Evolutionary conservation across 1,140 invertebrate species (phyloP), one percentile per base, ranked within the genome.

Genomic region (Lerema accius): DNA sequence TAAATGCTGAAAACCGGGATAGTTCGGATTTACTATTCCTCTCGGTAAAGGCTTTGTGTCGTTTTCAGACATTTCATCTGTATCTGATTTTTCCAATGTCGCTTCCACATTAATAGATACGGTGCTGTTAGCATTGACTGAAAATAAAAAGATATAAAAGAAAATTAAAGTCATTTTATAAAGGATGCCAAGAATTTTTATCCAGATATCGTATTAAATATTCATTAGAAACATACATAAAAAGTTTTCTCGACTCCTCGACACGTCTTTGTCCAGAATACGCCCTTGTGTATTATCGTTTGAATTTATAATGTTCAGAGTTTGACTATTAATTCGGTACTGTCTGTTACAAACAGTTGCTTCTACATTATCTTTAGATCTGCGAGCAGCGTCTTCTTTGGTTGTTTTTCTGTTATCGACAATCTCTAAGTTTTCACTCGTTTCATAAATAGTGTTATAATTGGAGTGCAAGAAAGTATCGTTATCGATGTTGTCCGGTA

Each of bases 1-100:
- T 66, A 93, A 85, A 78, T 93, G 93, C 76, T 94, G 93, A 74
- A 94, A 94, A 23, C 95, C 95, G 5, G 95, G 95, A 84, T 96
- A 96, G 83, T 96, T 96, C 5, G 95, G 95, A 85, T 96, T 96
- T 67, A 95, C 94, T 60, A 96, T 95, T 40, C 95, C 94, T 65
- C 94, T 91, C n/a, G 91, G 89, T 48, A 91, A 74, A 43, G 76
- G 72, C 64, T 83, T 82, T 35, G 79, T 49, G 56, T 71, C 79
- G 58, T 89, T 86, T 64, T 89, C 82, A 69, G 82, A 91, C 78
- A 90, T 91, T 62, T 91, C 89, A 84, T 90, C 86, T 60, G 87
- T 81, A 60, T 88, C 84, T n/a, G 89, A 86, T 59, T 80, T 73
- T 32, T 84, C 84, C 65, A 90, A 87, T 19, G 78, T 69, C 59